A percentile compares a stretch with the other conserved stretches of the same genome.
Evolutionary conservation across 2,797 vertebrate species (phyloP).

Genomic region (Lacerta viridis): DNA sequence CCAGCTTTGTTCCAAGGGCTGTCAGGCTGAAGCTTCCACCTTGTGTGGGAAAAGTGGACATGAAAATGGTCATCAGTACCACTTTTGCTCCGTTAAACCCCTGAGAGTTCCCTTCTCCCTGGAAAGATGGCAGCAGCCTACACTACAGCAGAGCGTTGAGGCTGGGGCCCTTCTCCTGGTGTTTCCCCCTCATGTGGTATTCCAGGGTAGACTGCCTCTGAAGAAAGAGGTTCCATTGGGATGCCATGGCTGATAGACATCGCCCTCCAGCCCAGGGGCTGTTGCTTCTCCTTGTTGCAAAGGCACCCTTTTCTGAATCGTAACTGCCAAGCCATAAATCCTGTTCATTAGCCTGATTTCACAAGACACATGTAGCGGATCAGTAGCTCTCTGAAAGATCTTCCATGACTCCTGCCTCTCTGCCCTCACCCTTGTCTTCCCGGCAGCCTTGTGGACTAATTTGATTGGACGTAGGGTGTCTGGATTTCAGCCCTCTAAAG

Average conservation of each 20-base stretch:
- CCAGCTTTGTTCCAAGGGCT: too few species aligned
- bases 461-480: neutral
- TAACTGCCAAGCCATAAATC: neutral
- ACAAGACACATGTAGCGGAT: neutral
- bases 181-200: neutral
- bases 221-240: neutral
- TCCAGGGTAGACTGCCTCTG: neutral
- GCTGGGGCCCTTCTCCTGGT: neutral
- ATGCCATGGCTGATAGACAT: too few species aligned
- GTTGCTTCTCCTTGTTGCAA: neutral
- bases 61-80: too few species aligned
- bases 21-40: too few species aligned
- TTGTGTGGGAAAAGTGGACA: too few species aligned
- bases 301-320: too few species aligned
- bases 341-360: neutral
- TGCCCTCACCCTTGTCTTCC: neutral
- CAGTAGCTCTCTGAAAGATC: neutral
- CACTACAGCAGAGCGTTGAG: too few species aligned
- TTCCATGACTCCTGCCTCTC: neutral
- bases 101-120: neutral
- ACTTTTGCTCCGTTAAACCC: too few species aligned
- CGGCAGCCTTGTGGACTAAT: neutral
- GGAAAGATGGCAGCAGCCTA: accelerated
- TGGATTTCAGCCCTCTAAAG: neutral
- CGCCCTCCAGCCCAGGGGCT: neutral